Evolutionary conservation across 2,113 vertebrate species (phyloP), one percentile per base, ranked within the genome.

Genomic region (Neomonachus schauinslandi): DNA sequence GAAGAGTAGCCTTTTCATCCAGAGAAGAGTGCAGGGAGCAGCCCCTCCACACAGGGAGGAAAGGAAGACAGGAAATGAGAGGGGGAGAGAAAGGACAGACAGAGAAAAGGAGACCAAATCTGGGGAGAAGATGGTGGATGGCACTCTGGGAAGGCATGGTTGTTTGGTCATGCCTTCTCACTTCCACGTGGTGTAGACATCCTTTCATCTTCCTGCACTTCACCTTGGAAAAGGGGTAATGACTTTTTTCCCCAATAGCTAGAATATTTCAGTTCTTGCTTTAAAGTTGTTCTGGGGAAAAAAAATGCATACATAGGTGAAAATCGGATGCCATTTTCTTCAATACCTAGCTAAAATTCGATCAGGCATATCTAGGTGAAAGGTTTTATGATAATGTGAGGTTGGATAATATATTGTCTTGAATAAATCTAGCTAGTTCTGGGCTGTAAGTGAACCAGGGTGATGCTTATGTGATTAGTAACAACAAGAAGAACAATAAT

Each of bases 1-100:
- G 98, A 99, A 99, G 98, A 98, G 98, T 98, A 99, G 98, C 98
- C 98, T 98, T 98, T 99, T 99, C 98, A 98, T 98, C 98, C 95
- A 90, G 83, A 97, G 97, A 86, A 84, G 97, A 89, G 67, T 55
- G 39, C 96, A 93, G 83, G 92, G 96, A 96, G 84, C 59, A 83
- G 74, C 81, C 65, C 79, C 71, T 6, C 63, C 57, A 26, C 36
- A 53, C 79, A 74, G 83, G 31, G 89, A 65, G 82, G 76, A 51
- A 49, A 57, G 22, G 77, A 91, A 81, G 71, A 96, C 96, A 98
- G 98, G 97, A 97, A 97, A 39, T 39, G 79, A 57, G 36, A 63
- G 85, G 59, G 69, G 51, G 67, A 53, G 11, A 51, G 46, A 12
- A 10, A 72, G 74, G 26, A n/a, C 5, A 15, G 31, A 49, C 49